These are phyloP conservation scores for Tursiops truncatus DNA, from an alignment of 2,113 vertebrate genomes.

Conservation along the genomic window DNA sequence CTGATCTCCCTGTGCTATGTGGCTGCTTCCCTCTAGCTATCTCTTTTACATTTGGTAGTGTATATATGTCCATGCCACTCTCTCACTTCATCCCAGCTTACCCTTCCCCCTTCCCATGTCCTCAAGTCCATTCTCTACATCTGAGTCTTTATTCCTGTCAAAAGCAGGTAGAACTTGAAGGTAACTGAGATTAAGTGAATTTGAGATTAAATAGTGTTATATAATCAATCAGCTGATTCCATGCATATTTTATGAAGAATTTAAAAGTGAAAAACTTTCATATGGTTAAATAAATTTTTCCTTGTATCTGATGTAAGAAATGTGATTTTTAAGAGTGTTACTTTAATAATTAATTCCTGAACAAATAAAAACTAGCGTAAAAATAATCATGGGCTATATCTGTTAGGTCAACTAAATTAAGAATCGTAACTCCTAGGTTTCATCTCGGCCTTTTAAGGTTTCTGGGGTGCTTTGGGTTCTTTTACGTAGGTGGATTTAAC, in stretches of 20 bases:
- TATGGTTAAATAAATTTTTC: neutral
- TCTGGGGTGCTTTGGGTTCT: neutral
- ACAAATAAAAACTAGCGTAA: neutral
- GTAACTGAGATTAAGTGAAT: conserved; percentile 34
- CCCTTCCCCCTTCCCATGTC: too few relatives aligned
- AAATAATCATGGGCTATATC: conserved; percentile 49
- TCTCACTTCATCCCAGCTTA: too few relatives aligned
- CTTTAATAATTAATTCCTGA: conserved; percentile 7
- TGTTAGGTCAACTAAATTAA: neutral
- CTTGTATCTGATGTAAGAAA: neutral
- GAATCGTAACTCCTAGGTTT: neutral
- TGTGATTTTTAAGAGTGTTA: conserved; percentile 12
- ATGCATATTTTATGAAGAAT: conserved; percentile 23
- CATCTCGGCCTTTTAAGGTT: neutral
- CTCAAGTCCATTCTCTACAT: too few relatives aligned
- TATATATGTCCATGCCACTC: too few relatives aligned
- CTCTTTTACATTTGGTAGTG: too few relatives aligned
- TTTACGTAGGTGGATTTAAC: neutral
- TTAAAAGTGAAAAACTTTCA: conserved; percentile 22
- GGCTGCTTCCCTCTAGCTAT: too few relatives aligned
- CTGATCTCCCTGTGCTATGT: too few relatives aligned
- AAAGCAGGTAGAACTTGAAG: conserved; percentile 57
- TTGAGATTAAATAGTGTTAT: conserved; percentile 42
- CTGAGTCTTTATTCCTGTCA: too few relatives aligned
- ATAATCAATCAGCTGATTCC: neutral